Percentiles rank a stretch among this genome's conserved stretches.
Conservation (phyloP, 2,797 vertebrate genomes). For the Octomys mimax region DNA sequence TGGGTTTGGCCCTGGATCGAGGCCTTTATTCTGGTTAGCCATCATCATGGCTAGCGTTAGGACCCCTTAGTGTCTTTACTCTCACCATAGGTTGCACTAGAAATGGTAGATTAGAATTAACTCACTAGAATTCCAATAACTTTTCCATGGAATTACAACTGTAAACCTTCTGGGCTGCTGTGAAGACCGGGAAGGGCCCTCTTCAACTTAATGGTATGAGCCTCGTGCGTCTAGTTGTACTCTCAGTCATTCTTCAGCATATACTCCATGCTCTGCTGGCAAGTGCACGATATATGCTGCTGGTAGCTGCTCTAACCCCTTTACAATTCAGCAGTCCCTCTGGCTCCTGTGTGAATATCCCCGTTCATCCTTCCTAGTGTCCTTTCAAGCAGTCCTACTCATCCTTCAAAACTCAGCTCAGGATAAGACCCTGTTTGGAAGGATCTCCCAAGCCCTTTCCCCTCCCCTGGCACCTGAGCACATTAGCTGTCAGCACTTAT, state of each 20-base stretch:
- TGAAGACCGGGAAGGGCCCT: too few relatives aligned
- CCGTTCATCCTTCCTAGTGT: not conserved
- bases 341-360: not conserved
- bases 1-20: too few relatives aligned
- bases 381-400: not conserved
- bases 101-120: too few relatives aligned
- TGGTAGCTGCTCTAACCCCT: not conserved
- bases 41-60: too few relatives aligned
- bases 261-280: not conserved
- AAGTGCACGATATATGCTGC: not conserved
- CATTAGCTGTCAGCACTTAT: not conserved
- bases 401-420: conserved; percentile 43
- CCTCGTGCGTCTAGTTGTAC: not conserved
- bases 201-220: not conserved
- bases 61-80: too few relatives aligned
- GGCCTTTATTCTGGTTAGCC: too few relatives aligned
- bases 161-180: too few relatives aligned
- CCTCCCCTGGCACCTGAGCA: not conserved
- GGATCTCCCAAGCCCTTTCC: not conserved
- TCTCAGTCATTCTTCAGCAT: not conserved
- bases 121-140: too few relatives aligned
- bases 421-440: not conserved
- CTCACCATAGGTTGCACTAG: too few relatives aligned
- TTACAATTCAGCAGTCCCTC: not conserved
- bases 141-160: too few relatives aligned